Conservation (phyloP, 2,797 vertebrate genomes). For the Melopsittacus undulatus region DNA sequence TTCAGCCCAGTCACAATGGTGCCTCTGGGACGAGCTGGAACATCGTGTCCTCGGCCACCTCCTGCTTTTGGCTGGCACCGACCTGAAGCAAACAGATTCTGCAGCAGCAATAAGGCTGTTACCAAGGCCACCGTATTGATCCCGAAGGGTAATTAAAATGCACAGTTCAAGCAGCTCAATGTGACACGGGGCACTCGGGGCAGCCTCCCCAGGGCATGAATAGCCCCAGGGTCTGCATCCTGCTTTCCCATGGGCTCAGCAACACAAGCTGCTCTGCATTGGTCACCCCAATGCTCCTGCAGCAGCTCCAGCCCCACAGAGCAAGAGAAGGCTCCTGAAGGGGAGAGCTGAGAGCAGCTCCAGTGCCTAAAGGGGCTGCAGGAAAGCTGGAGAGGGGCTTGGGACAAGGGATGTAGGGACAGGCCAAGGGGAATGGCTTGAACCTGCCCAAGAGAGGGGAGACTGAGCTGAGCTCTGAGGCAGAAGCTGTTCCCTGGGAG, state of each 20-base stretch:
- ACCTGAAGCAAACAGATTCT: slow-evolving; percentile 77
- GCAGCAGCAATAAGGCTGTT: slow-evolving; percentile 75
- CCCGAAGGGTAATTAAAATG: slow-evolving; percentile 69
- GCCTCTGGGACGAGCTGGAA: slow-evolving; percentile 61
- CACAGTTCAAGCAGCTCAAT: slow-evolving; percentile 63
- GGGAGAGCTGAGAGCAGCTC: too few species aligned
- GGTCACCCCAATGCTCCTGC: neutral
- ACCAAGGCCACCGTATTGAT: slow-evolving; percentile 82
- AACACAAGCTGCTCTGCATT: neutral
- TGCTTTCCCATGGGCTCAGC: neutral
- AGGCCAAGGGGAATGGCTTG: too few species aligned
- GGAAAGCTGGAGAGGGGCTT: too few species aligned
- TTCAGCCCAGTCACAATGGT: slow-evolving; percentile 41
- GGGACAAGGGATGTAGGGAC: too few species aligned
- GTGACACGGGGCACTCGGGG: slow-evolving; percentile 25
- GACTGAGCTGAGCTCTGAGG: too few species aligned
- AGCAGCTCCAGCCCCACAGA: neutral
- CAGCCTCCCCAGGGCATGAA: neutral
- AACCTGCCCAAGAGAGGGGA: too few species aligned
- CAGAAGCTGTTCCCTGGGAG: too few species aligned
- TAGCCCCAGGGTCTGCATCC: neutral
- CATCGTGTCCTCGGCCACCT: slow-evolving; percentile 69
- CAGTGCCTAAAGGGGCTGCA: too few species aligned
- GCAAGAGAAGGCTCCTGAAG: too few species aligned
- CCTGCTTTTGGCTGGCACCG: slow-evolving; percentile 68